A percentile compares a stretch with the other conserved stretches of the same genome.
phyloP scores from a whole-genome alignment of 2,888 invertebrate genomes.

The Thymelicus sylvestris region DNA sequence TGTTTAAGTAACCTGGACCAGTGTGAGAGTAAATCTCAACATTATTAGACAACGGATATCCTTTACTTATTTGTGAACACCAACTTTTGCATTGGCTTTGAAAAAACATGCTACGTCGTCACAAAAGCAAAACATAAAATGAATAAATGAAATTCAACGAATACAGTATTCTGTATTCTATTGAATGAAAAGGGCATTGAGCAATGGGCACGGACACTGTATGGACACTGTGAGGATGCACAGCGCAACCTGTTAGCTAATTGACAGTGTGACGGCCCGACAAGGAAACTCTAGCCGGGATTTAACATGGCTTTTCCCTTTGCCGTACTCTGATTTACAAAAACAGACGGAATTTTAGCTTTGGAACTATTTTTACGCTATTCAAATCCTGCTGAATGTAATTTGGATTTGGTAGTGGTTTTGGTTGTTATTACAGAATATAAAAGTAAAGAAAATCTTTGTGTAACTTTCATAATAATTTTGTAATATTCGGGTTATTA shows the following conservation, averaged over 20 bases:
- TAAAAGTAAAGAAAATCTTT: no score
- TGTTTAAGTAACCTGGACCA: no score
- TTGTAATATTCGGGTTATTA: no score
- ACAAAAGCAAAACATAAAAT: background rate
- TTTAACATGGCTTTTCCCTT: slow-evolving; percentile 12
- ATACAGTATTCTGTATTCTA: background rate
- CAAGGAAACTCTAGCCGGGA: slow-evolving; percentile 11
- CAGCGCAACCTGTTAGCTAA: slow-evolving; percentile 39
- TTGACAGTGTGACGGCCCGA: slow-evolving; percentile 40
- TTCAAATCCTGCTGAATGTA: background rate
- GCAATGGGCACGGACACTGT: background rate
- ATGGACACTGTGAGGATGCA: no score
- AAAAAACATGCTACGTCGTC: background rate
- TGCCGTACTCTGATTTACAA: slow-evolving; percentile 2
- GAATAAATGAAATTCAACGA: background rate
- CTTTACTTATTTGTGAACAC: no score
- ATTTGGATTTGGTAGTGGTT: background rate
- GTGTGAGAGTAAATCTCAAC: no score
- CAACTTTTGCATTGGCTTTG: no score
- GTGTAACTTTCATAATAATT: no score
- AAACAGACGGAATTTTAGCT: slow-evolving; percentile 6
- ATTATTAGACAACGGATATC: no score
- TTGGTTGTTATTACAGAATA: background rate
- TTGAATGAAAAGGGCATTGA: slow-evolving; percentile 2
- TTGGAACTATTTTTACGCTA: background rate